Evolutionary conservation across 2,888 invertebrate species (phyloP).

Genomic region (Camponotus fellah): DNA sequence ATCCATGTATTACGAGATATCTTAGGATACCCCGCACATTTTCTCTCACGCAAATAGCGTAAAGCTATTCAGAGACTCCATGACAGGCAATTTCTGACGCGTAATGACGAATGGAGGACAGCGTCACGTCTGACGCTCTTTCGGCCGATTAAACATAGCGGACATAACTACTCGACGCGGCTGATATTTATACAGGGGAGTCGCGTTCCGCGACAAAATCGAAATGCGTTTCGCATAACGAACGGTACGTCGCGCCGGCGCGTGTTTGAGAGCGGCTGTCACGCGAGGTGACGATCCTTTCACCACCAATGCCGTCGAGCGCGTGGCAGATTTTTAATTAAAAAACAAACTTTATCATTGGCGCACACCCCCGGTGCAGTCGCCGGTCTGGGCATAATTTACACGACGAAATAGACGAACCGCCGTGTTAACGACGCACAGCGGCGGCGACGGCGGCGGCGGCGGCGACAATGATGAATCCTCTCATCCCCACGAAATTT

Average conservation of each 20-base stretch:
- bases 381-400: constrained; percentile 60
- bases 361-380: constrained; percentile 23
- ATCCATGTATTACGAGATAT: background rate
- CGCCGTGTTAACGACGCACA: constrained; percentile 49
- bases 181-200: constrained; percentile 71
- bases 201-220: constrained; percentile 63
- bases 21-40: background rate
- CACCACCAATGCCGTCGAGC: constrained; percentile 42
- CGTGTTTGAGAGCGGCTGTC: constrained; percentile 62
- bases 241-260: constrained; percentile 49
- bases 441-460: constrained; percentile 30
- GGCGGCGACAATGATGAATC: constrained; percentile 42
- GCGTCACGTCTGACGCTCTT: constrained; percentile 26
- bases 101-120: constrained; percentile 44
- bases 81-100: constrained; percentile 40
- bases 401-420: constrained; percentile 54
- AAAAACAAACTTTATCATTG: constrained; percentile 67
- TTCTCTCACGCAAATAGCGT: background rate
- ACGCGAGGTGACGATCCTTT: constrained; percentile 62
- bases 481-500: constrained; percentile 58
- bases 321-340: constrained; percentile 72
- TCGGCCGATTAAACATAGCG: constrained; percentile 52
- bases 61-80: background rate
- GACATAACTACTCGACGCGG: constrained; percentile 37
- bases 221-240: constrained; percentile 74